Evolutionary conservation across 2,113 vertebrate genomes (phyloP).

Genomic region (Pelecanus crispus): DNA sequence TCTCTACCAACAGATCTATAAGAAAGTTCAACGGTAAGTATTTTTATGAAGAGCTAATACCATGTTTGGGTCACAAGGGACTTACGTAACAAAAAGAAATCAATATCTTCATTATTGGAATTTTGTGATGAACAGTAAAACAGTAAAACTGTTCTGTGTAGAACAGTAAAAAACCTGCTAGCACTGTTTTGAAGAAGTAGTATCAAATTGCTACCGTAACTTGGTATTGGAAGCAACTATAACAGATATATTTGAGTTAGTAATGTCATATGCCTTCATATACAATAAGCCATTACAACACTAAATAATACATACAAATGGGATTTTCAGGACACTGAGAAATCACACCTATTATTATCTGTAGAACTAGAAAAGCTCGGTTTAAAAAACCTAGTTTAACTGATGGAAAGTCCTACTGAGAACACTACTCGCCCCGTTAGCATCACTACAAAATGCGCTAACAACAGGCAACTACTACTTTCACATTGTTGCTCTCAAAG

Average conservation of each 20-base stretch:
- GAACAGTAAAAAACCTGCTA: background rate
- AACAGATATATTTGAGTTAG: background rate
- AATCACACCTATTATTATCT: background rate
- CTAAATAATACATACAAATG: background rate
- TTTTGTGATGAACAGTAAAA: background rate
- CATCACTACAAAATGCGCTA: rapidly evolving
- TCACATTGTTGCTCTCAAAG: background rate
- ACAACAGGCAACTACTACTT: background rate
- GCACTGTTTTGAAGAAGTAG: background rate
- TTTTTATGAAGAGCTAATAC: background rate
- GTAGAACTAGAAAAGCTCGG: background rate
- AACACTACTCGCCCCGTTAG: background rate
- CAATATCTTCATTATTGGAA: background rate
- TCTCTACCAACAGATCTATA: background rate
- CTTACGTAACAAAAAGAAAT: background rate
- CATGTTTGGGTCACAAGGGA: background rate
- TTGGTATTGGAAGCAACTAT: background rate
- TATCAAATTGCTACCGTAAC: background rate
- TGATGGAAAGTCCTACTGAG: background rate
- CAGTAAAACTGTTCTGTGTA: background rate
- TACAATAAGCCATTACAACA: background rate
- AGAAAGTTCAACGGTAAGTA: background rate
- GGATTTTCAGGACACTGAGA: background rate
- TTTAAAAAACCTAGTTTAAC: background rate
- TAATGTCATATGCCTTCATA: background rate